Percentiles rank a stretch among this genome's conserved stretches.
Evolutionary conservation across 1,140 invertebrate genomes (phyloP).

Genomic region (Drosophila elegans): DNA sequence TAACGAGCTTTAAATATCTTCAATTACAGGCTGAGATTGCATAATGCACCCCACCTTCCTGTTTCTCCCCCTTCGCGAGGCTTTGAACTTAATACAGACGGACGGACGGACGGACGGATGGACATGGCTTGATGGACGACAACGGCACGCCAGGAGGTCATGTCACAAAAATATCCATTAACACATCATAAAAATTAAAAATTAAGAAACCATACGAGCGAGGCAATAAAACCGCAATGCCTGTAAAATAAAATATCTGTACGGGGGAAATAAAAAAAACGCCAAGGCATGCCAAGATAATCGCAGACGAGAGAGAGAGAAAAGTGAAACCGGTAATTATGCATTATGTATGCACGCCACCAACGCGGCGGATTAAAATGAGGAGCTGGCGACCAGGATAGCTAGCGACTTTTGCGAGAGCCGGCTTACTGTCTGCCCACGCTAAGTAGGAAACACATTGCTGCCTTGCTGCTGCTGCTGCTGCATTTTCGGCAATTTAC

Average conservation of each 20-base stretch:
- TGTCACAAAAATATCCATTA: constrained; percentile 83
- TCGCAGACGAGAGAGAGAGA: constrained; percentile 54
- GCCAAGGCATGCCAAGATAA: constrained; percentile 79
- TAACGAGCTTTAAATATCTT: constrained; percentile 77
- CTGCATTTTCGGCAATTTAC: constrained; percentile 77
- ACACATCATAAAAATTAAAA: constrained; percentile 84
- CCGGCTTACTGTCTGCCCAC: constrained; percentile 59
- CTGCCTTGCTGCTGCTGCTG: constrained; percentile 15
- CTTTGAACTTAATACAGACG: constrained; percentile 44
- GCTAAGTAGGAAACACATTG: constrained; percentile 74
- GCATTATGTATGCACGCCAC: constrained; percentile 83
- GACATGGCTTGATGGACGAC: constrained; percentile 62
- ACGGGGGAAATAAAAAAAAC: constrained; percentile 59
- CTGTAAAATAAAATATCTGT: constrained; percentile 52
- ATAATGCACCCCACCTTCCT: constrained; percentile 49
- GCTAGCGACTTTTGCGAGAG: constrained; percentile 21
- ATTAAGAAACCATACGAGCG: constrained; percentile 80
- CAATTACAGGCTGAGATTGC: constrained; percentile 73
- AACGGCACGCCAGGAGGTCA: constrained; percentile 75
- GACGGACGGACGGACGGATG: constrained; percentile 30
- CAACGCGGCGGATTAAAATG: constrained; percentile 78
- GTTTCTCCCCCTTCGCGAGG: neutral
- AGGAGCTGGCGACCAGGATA: constrained; percentile 64
- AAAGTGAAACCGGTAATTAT: constrained; percentile 83
- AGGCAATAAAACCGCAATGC: constrained; percentile 72